Percentiles rank a stretch among this genome's conserved stretches.
Evolutionary conservation across 2,797 vertebrate genomes (phyloP).

Genomic region (Eulemur albifrons): DNA sequence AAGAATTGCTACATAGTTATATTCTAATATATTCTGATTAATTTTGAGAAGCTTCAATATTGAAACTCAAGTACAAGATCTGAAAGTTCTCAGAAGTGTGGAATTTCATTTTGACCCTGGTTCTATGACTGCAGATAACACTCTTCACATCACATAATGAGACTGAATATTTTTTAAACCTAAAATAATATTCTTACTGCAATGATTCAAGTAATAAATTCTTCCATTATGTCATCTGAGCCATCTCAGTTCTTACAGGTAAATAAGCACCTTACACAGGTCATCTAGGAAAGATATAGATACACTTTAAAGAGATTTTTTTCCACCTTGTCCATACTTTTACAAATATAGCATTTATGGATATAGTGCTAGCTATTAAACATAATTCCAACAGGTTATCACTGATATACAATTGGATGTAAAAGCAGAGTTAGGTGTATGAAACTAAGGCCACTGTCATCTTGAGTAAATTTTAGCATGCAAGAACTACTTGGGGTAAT

Average conservation of each 20-base stretch:
- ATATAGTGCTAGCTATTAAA: background rate
- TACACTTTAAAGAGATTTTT: background rate
- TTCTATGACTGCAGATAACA: conserved; percentile 56
- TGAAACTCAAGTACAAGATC: conserved; percentile 73
- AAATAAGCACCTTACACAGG: background rate
- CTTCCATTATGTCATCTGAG: conserved; percentile 29
- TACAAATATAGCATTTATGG: background rate
- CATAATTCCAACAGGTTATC: background rate
- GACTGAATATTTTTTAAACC: conserved; percentile 63
- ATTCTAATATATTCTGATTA: conserved; percentile 83
- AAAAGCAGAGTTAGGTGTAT: background rate
- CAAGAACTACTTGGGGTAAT: background rate
- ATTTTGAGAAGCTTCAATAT: conserved; percentile 69
- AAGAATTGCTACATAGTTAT: conserved; percentile 80
- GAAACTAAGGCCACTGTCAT: background rate
- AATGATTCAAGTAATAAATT: conserved; percentile 57
- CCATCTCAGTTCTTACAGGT: background rate
- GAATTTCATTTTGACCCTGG: conserved; percentile 72
- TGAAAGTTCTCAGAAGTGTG: conserved; percentile 71
- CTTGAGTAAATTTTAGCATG: background rate
- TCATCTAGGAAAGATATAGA: background rate
- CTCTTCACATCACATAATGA: conserved; percentile 53
- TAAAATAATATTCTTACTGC: conserved; percentile 39
- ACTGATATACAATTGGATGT: background rate
- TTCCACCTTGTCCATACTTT: background rate